Evolutionary conservation across 2,113 vertebrate species (phyloP).

Genomic region (Cricetomys ansorgei): DNA sequence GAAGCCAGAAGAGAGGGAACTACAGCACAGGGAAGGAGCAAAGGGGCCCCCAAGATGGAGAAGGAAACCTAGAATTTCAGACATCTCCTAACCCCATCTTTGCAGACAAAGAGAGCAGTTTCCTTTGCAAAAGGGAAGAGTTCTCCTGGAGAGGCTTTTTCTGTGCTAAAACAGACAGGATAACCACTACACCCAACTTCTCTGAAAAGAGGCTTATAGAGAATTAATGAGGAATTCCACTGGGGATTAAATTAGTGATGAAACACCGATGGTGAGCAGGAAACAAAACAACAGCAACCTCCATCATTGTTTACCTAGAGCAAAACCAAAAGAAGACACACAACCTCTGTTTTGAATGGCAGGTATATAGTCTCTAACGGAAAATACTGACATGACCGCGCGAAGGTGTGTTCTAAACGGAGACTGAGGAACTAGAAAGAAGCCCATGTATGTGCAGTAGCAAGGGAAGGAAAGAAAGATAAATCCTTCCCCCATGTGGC

Average conservation of each 20-base stretch:
- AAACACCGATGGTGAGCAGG: not conserved
- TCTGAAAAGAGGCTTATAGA: not conserved
- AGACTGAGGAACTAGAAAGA: not conserved
- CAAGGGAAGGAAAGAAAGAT: not conserved
- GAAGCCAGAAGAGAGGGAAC: not conserved
- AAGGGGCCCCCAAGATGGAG: not conserved
- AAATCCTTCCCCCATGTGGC: not conserved
- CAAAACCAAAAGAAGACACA: not conserved
- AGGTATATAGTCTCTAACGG: not conserved
- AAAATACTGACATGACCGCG: not conserved
- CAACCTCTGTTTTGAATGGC: not conserved
- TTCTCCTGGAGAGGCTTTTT: not conserved
- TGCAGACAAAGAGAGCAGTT: not conserved
- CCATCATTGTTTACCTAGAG: not conserved
- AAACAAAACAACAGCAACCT: not conserved
- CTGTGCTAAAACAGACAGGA: not conserved
- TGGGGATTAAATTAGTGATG: not conserved
- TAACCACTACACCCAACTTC: not conserved
- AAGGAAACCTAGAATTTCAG: not conserved
- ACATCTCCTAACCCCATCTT: not conserved
- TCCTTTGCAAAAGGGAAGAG: not conserved
- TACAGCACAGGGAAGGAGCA: not conserved
- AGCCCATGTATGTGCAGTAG: not conserved
- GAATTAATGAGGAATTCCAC: not conserved
- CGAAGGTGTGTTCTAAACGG: not conserved